Conservation (phyloP, 2,888 invertebrate genomes). For the Cataglyphis albicans region DNA sequence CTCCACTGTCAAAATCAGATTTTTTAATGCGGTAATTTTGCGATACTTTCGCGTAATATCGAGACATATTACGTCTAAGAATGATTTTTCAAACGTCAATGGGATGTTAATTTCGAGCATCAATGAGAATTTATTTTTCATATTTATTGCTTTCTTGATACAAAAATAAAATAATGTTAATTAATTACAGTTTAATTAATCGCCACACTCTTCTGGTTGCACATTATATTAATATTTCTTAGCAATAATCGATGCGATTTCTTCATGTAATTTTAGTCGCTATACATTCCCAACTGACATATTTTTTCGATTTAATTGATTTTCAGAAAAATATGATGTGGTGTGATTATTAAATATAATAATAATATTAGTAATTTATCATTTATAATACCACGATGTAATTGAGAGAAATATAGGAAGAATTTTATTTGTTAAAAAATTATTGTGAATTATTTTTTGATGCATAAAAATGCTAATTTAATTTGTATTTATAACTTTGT, state of each 20-base stretch:
- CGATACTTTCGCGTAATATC: neutral
- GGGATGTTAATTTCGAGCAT: constrained; percentile 32
- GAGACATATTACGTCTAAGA: neutral
- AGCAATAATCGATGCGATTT: constrained; percentile 42
- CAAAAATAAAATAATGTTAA: constrained; percentile 48
- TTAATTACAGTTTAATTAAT: constrained; percentile 48
- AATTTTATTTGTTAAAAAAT: neutral
- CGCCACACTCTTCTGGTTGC: constrained; percentile 31
- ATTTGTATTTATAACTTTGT: neutral
- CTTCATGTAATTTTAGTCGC: constrained; percentile 4
- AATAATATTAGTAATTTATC: neutral
- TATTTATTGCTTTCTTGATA: constrained; percentile 65
- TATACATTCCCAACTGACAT: neutral
- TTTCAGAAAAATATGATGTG: neutral
- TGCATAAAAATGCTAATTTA: neutral
- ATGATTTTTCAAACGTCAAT: constrained; percentile 11
- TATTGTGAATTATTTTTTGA: neutral
- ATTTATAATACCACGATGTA: neutral
- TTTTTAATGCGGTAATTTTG: neutral
- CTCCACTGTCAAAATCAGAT: neutral
- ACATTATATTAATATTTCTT: constrained; percentile 26
- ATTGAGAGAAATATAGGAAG: neutral
- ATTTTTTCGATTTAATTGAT: constrained; percentile 43
- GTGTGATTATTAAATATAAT: constrained; percentile 6
- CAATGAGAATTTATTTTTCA: constrained; percentile 78